Percentiles rank a stretch among this genome's conserved stretches.
Conservation (phyloP, 2,797 vertebrate genomes). For the Coregonus ussuriensis region DNA sequence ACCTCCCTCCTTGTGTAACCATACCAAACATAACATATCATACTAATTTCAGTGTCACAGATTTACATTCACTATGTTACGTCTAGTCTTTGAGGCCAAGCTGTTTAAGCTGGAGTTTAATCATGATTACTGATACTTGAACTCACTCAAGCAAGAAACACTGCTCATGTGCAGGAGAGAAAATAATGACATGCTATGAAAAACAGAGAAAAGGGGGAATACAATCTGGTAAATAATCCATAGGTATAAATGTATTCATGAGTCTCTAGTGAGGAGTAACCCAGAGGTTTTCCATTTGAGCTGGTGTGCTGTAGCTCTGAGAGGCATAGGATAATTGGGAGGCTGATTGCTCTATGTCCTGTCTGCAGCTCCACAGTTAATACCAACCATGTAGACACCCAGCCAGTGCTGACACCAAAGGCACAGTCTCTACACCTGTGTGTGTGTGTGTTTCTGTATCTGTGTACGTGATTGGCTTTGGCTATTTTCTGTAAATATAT, state of each 20-base stretch:
- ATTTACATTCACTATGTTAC: too few species aligned
- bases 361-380: conserved; percentile 1
- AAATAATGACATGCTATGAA: not conserved
- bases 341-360: not conserved
- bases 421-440: not conserved
- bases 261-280: conserved; percentile 41
- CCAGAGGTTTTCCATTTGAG: conserved; percentile 7
- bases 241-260: conserved; percentile 54
- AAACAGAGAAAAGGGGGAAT: not conserved
- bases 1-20: too few species aligned
- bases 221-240: conserved; percentile 34
- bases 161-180: not conserved
- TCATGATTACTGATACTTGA: not conserved
- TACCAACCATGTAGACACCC: not conserved
- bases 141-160: not conserved
- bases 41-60: too few species aligned
- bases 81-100: too few species aligned
- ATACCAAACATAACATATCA: too few species aligned
- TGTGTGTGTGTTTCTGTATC: not conserved
- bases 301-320: not conserved
- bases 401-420: not conserved
- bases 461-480: too few species aligned
- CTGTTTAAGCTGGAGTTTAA: not conserved
- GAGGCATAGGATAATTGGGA: not conserved
- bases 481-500: too few species aligned